Percentiles rank a stretch among this genome's conserved stretches.
phyloP scores from a whole-genome alignment of 2,113 vertebrate genomes.

The Nestor notabilis region DNA sequence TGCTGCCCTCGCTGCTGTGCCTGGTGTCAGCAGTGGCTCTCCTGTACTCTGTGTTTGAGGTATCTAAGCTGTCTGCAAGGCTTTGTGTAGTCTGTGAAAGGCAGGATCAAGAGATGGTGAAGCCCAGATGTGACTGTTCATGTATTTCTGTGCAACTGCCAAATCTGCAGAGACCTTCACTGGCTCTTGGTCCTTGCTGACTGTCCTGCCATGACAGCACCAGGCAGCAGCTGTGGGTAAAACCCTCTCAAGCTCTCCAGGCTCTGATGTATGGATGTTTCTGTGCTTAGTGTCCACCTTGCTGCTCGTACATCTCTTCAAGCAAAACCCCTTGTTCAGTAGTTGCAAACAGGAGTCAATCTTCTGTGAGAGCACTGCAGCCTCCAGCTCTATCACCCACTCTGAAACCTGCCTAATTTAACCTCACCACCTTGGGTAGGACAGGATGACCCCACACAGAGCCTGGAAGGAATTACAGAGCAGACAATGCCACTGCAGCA shows the following conservation, averaged over 20 bases:
- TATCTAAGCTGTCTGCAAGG: not conserved
- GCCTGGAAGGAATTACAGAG: accelerated
- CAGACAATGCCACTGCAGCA: not conserved
- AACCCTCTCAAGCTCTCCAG: not conserved
- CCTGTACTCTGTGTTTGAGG: not conserved
- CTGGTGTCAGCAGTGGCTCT: not conserved
- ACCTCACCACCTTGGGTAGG: not conserved
- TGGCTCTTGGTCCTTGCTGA: not conserved
- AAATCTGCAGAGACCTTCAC: not conserved
- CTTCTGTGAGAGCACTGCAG: not conserved
- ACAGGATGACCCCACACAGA: not conserved
- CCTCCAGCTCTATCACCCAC: not conserved
- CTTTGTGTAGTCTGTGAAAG: not conserved
- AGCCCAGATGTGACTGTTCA: not conserved
- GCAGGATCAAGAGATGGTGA: not conserved
- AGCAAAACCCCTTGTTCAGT: not conserved
- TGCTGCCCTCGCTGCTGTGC: not conserved
- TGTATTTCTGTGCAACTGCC: not conserved
- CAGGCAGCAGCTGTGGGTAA: not conserved
- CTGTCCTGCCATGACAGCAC: not conserved
- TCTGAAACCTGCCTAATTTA: too few relatives aligned
- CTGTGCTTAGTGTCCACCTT: not conserved
- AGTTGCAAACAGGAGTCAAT: not conserved
- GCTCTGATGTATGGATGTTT: not conserved
- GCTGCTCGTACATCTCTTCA: not conserved